Percentiles rank a stretch among this genome's conserved stretches.
These are phyloP conservation scores for Pongo pygmaeus DNA, from an alignment of 2,113 vertebrate species.

Conservation along the genomic window DNA sequence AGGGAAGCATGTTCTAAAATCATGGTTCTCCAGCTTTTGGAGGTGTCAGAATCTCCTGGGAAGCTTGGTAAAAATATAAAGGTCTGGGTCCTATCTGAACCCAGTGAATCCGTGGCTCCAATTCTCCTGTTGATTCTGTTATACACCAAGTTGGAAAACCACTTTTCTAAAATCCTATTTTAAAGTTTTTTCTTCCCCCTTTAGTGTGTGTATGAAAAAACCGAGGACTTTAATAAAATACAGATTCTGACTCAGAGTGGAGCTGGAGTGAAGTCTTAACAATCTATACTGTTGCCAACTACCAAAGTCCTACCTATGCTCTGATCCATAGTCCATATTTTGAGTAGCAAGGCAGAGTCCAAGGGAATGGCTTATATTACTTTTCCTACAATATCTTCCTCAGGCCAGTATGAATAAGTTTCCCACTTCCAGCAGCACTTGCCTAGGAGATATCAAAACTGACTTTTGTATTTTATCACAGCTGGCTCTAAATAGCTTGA, in stretches of 20 bases:
- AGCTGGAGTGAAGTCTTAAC: background rate
- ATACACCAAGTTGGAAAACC: background rate
- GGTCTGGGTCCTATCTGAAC: background rate
- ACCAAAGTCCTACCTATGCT: background rate
- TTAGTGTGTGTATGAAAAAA: background rate
- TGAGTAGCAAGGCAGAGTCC: background rate
- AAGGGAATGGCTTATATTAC: background rate
- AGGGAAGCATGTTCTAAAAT: background rate
- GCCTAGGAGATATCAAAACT: conserved; percentile 11
- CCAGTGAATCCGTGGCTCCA: background rate
- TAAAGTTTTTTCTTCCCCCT: background rate
- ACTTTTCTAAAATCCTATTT: background rate
- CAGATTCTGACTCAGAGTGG: background rate
- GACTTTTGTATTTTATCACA: conserved; percentile 15
- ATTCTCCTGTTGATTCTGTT: background rate
- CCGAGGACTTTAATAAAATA: background rate
- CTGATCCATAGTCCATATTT: background rate
- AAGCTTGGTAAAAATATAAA: background rate
- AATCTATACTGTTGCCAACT: background rate
- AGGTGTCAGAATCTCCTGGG: background rate
- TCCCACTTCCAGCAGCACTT: conserved; percentile 20
- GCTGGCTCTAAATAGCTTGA: conserved; percentile 2
- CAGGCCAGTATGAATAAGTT: background rate
- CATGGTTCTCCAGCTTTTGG: background rate
- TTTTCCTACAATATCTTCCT: background rate